phyloP scores from a whole-genome alignment of 2,113 vertebrate genomes.

The Nothocercus nigrocapillus region DNA sequence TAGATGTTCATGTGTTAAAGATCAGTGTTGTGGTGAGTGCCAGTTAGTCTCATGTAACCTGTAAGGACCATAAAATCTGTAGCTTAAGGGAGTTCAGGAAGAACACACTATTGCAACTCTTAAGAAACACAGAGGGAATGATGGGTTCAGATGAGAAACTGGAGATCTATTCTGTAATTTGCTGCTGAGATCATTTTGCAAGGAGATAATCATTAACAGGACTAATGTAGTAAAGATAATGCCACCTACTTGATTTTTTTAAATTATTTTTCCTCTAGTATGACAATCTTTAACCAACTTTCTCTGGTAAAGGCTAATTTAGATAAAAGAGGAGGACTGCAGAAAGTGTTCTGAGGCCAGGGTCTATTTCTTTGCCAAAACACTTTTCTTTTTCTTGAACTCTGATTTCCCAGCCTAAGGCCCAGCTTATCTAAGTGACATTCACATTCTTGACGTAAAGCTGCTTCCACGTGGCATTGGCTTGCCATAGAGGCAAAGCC shows the following conservation, averaged over 20 bases:
- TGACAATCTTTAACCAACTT: constrained; percentile 14
- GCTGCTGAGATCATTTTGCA: background rate
- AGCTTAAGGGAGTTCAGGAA: background rate
- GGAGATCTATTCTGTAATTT: background rate
- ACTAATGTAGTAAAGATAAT: constrained; percentile 18
- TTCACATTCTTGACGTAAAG: background rate
- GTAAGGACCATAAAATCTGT: background rate
- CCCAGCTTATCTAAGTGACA: accelerated
- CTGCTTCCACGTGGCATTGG: background rate
- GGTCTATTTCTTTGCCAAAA: background rate
- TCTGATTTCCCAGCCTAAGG: background rate
- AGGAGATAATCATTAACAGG: constrained; percentile 48
- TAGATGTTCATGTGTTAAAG: background rate
- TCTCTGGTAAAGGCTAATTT: background rate
- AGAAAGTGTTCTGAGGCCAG: background rate
- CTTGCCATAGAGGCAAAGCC: background rate
- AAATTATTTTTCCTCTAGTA: background rate
- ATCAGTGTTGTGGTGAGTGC: background rate
- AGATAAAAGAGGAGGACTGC: background rate
- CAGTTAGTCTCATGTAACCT: background rate
- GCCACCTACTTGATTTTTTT: background rate
- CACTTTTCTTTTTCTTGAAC: background rate
- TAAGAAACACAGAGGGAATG: background rate
- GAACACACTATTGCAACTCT: background rate
- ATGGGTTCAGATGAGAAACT: background rate